Evolutionary conservation across 1,140 invertebrate species (phyloP).

Genomic region (Drosophila repletoides): DNA sequence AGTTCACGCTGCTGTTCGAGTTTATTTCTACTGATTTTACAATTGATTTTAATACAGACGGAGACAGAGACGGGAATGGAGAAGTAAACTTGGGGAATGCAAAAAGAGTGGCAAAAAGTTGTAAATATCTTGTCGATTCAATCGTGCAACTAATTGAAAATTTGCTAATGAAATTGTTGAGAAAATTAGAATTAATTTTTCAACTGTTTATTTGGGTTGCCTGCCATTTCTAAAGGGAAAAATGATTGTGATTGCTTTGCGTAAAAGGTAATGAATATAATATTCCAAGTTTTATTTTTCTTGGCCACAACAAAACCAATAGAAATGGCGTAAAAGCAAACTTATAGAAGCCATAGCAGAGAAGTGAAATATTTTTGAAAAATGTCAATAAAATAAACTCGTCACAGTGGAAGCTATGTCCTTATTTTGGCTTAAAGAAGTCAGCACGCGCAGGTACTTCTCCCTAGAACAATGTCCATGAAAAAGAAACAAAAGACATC

Average conservation of each 20-base stretch:
- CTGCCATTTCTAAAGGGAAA: background rate
- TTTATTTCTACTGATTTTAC: slow-evolving; percentile 75
- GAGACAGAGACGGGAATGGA: background rate
- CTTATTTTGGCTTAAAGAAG: no score
- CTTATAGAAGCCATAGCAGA: background rate
- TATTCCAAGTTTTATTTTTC: no score
- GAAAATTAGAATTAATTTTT: slow-evolving; percentile 53
- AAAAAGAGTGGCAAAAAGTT: slow-evolving; percentile 56
- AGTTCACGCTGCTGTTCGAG: slow-evolving; percentile 55
- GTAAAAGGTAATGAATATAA: no score
- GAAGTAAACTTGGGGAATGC: slow-evolving; percentile 1
- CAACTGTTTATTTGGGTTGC: slow-evolving; percentile 3
- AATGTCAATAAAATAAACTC: no score
- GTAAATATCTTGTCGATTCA: slow-evolving; percentile 78
- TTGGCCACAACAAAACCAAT: no score
- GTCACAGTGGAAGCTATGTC: no score
- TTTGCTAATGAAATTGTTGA: slow-evolving; percentile 67
- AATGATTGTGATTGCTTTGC: background rate
- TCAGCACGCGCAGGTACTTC: slow-evolving; percentile 6
- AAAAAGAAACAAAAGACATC: slow-evolving; percentile 31
- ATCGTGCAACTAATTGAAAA: slow-evolving; percentile 78
- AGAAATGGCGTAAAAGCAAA: background rate
- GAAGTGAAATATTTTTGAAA: background rate
- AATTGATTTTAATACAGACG: slow-evolving; percentile 70
- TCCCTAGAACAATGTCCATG: slow-evolving; percentile 7